These are phyloP conservation scores for Sebastes hopkinsi DNA, from an alignment of 2,797 vertebrate genomes.

Conservation along the genomic window DNA sequence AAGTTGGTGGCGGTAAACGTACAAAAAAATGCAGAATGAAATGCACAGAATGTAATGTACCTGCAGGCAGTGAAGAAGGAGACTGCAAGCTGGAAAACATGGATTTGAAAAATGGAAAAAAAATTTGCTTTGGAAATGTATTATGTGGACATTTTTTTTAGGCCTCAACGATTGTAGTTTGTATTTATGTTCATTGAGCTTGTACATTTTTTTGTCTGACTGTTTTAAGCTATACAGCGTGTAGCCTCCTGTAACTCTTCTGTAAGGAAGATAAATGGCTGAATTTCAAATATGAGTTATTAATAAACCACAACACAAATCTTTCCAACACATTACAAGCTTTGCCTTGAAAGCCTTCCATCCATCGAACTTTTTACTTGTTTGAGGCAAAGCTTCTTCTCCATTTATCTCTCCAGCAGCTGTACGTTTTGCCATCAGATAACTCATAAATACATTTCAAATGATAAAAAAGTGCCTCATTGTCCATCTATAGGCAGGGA, in stretches of 20 bases:
- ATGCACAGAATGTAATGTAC: no score
- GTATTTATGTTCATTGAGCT: background rate
- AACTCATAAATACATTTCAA: background rate
- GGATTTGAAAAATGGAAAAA: no score
- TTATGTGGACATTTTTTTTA: accelerated
- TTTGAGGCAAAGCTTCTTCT: background rate
- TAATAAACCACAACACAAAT: background rate
- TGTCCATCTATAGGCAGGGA: background rate
- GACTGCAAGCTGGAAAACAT: no score
- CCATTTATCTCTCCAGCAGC: background rate
- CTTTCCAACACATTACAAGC: background rate
- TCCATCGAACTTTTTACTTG: background rate
- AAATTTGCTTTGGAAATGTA: no score
- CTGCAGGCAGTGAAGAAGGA: no score
- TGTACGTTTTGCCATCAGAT: background rate
- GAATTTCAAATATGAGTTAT: background rate
- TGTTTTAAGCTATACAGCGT: no score
- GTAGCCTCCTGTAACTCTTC: background rate
- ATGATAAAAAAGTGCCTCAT: background rate
- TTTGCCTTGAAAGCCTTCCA: background rate
- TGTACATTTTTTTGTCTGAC: background rate
- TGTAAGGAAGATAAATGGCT: background rate
- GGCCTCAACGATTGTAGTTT: background rate
- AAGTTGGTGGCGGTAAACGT: no score
- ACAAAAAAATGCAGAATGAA: no score